Conservation (phyloP, 1,140 invertebrate genomes). For the Monomorium pharaonis region DNA sequence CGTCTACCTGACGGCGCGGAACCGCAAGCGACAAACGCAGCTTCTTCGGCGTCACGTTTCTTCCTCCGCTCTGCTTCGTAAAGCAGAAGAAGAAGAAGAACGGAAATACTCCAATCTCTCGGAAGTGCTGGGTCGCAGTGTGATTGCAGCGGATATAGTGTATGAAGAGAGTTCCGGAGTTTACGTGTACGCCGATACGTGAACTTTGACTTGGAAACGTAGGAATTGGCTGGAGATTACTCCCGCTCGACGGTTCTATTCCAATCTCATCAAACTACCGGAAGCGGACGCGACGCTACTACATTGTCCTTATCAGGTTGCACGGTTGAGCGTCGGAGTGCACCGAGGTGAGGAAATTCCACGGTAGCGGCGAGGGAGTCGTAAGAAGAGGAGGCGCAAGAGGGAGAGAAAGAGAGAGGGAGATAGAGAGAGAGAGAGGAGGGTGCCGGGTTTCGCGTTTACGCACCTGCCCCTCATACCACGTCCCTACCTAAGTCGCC, state of each 20-base stretch:
- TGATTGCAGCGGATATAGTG: neutral
- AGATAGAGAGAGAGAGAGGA: no score
- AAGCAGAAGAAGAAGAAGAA: no score
- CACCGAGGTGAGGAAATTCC: conserved; percentile 33
- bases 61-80: no score
- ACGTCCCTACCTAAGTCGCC: conserved; percentile 79
- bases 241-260: neutral
- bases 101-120: neutral
- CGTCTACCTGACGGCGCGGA: neutral
- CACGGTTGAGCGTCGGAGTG: neutral
- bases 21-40: neutral
- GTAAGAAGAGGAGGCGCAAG: neutral
- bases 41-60: neutral
- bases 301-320: neutral
- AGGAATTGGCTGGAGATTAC: no score
- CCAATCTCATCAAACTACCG: neutral
- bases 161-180: neutral
- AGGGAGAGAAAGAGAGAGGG: neutral
- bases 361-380: conserved; percentile 4
- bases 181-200: neutral
- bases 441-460: conserved; percentile 62
- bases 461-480: conserved; percentile 82
- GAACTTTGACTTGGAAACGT: neutral
- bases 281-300: conserved; percentile 13
- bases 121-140: neutral